Percentiles rank a stretch among this genome's conserved stretches.
phyloP scores from a whole-genome alignment of 1,140 invertebrate species.

The Euwallacea fornicatus region DNA sequence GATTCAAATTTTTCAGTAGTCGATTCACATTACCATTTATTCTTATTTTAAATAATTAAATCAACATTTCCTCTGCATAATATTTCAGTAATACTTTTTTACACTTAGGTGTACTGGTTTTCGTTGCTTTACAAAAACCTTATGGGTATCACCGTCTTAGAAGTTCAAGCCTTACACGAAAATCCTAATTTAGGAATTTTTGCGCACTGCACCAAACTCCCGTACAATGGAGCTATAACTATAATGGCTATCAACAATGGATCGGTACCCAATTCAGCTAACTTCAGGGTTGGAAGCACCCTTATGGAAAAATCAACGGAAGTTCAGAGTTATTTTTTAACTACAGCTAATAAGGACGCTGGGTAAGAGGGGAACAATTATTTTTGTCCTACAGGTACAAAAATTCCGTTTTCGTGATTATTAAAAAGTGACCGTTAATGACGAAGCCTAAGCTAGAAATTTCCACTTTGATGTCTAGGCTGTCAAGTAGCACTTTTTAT shows the following conservation, averaged over 20 bases:
- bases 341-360: conserved; percentile 35
- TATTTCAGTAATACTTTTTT: too few relatives aligned
- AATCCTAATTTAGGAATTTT: conserved; percentile 36
- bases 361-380: conserved; percentile 37
- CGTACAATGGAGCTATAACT: conserved; percentile 49
- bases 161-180: conserved; percentile 39
- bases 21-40: too few relatives aligned
- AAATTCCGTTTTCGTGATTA: too few relatives aligned
- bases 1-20: too few relatives aligned
- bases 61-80: too few relatives aligned
- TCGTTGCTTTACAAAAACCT: conserved; percentile 48
- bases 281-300: conserved; percentile 39
- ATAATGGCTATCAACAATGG: conserved; percentile 47
- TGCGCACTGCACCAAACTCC: conserved; percentile 48
- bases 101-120: conserved; percentile 49
- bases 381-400: too few relatives aligned
- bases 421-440: too few relatives aligned
- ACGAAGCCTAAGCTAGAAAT: too few relatives aligned
- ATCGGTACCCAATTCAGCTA: conserved; percentile 26
- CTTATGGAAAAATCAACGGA: conserved; percentile 44
- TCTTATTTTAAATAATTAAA: too few relatives aligned
- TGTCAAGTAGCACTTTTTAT: too few relatives aligned
- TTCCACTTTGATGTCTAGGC: too few relatives aligned
- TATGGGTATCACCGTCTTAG: conserved; percentile 49
- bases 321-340: conserved; percentile 48